Conservation (phyloP, 2,797 vertebrate species). For the Falco naumanni region DNA sequence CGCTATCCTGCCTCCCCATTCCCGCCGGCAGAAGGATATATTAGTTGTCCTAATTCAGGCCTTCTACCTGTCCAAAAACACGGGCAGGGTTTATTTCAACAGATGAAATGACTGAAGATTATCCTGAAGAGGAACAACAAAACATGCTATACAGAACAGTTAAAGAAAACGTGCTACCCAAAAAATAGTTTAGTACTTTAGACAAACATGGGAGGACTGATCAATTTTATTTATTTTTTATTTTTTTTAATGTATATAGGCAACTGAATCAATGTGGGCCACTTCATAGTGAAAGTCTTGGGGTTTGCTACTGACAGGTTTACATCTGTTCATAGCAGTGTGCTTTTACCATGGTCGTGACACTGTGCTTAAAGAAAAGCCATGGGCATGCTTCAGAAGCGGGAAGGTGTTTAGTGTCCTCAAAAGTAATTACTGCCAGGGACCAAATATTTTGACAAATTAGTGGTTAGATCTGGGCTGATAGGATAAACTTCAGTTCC, state of each 20-base stretch:
- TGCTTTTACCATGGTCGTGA: not conserved
- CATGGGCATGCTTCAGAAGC: not conserved
- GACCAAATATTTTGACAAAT: not conserved
- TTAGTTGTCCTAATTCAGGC: not conserved
- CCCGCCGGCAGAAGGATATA: not conserved
- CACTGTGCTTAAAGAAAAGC: rapidly evolving
- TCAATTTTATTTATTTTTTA: too few relatives aligned
- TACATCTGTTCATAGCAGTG: not conserved
- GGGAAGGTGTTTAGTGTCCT: not conserved
- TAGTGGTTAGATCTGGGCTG: not conserved
- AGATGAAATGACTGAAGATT: not conserved
- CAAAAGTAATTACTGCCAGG: not conserved
- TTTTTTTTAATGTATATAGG: not conserved
- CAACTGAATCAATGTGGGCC: not conserved
- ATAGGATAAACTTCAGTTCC: not conserved
- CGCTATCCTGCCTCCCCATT: not conserved
- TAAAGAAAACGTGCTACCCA: not conserved
- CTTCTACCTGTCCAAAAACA: not conserved
- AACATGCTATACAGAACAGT: not conserved
- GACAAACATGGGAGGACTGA: not conserved
- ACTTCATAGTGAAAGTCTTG: not conserved
- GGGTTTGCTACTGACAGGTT: not conserved
- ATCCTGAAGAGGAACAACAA: not conserved
- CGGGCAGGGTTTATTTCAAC: not conserved
- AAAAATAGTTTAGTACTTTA: rapidly evolving